Conservation (phyloP, 2,113 vertebrate species). For the Mesitornis unicolor region DNA sequence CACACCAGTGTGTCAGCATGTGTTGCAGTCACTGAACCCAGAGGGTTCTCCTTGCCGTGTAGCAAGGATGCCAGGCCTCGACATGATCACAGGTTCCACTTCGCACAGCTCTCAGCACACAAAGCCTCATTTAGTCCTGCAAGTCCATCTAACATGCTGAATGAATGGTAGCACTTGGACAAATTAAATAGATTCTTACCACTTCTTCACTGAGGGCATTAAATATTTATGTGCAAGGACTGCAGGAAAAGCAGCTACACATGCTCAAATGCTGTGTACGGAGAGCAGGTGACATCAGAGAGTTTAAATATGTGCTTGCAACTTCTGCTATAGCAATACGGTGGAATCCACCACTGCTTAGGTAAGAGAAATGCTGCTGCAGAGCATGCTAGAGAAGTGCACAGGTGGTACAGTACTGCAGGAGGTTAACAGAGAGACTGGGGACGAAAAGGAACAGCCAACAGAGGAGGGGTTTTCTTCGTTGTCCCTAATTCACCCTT, state of each 20-base stretch:
- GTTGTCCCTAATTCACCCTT: background rate
- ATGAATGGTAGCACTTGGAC: background rate
- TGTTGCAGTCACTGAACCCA: background rate
- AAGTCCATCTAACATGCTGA: background rate
- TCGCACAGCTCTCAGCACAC: background rate
- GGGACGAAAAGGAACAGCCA: background rate
- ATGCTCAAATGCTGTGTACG: background rate
- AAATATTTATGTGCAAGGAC: background rate
- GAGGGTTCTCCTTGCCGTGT: background rate
- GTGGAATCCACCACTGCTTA: background rate
- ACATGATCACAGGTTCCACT: background rate
- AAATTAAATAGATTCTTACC: background rate
- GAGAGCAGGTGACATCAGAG: background rate
- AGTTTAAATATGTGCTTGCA: background rate
- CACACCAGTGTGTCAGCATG: background rate
- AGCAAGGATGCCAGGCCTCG: background rate
- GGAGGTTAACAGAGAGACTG: background rate
- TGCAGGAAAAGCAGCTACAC: background rate
- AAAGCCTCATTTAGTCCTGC: background rate
- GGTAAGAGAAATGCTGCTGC: background rate
- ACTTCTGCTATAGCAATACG: background rate
- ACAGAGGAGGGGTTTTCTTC: background rate
- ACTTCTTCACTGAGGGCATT: background rate
- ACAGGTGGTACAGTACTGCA: fast-evolving
- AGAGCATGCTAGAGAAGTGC: fast-evolving